Conservation (phyloP, 2,888 invertebrate species). For the Mythimna impura region DNA sequence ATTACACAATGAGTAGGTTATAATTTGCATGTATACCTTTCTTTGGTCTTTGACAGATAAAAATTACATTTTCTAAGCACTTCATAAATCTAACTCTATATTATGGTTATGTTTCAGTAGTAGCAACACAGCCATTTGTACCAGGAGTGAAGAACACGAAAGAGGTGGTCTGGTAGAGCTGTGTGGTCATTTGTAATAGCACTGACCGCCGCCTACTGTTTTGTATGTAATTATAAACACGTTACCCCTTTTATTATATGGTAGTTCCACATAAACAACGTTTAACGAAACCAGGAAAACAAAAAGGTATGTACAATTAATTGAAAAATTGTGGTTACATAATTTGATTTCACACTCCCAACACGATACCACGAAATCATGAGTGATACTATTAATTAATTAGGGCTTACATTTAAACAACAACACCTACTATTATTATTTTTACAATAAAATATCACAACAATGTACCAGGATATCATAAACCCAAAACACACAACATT, state of each 20-base stretch:
- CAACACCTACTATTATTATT: no score
- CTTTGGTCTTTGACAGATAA: not conserved
- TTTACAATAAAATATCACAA: not conserved
- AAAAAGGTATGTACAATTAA: conserved; percentile 15
- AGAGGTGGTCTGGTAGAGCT: conserved; percentile 28
- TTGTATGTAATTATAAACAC: conserved; percentile 21
- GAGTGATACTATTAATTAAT: conserved; percentile 1
- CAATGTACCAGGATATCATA: not conserved
- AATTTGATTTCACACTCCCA: conserved; percentile 10
- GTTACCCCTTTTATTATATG: conserved; percentile 6
- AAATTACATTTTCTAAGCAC: conserved; percentile 13
- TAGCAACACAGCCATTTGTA: conserved; percentile 12
- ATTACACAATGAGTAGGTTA: not conserved
- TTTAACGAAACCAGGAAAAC: conserved; percentile 1
- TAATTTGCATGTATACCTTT: not conserved
- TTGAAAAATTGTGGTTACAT: not conserved
- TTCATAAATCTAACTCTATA: conserved; percentile 20
- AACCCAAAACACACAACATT: not conserved
- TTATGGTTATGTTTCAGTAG: not conserved
- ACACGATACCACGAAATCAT: conserved; percentile 3
- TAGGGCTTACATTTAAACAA: not conserved
- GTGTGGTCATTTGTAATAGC: conserved; percentile 18
- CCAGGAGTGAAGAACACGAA: conserved; percentile 43
- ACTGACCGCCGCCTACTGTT: not conserved
- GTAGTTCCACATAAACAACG: not conserved